Conservation (phyloP, 2,113 vertebrate genomes). For the Numida meleagris region DNA sequence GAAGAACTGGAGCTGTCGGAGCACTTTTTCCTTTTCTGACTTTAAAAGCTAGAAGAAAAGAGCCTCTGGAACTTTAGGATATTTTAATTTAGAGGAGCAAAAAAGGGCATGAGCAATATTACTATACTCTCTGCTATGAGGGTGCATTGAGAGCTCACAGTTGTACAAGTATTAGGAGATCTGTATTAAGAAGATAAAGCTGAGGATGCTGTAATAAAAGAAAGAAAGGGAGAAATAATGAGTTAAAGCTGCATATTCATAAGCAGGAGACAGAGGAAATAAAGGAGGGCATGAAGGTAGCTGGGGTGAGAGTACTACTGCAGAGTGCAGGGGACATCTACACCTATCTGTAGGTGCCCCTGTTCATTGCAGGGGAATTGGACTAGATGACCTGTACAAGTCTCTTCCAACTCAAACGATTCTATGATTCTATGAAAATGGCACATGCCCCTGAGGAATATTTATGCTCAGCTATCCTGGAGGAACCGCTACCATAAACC, state of each 20-base stretch:
- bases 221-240: neutral
- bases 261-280: neutral
- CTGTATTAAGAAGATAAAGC: neutral
- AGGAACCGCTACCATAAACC: neutral
- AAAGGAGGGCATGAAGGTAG: neutral
- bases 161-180: neutral
- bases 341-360: no score
- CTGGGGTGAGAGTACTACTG: neutral
- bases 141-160: neutral
- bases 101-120: neutral
- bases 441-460: neutral
- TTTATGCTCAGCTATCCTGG: neutral
- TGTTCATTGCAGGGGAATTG: no score
- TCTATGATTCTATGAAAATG: neutral
- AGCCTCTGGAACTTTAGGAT: neutral
- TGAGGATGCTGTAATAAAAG: neutral
- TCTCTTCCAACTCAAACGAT: no score
- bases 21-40: neutral
- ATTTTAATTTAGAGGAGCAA: neutral
- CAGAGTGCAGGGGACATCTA: neutral
- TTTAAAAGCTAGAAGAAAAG: neutral
- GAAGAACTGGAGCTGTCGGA: neutral
- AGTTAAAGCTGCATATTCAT: neutral
- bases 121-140: neutral
- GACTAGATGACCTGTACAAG: no score